Evolutionary conservation across 2,888 invertebrate species (phyloP).

Genomic region (Odontothrips loti): DNA sequence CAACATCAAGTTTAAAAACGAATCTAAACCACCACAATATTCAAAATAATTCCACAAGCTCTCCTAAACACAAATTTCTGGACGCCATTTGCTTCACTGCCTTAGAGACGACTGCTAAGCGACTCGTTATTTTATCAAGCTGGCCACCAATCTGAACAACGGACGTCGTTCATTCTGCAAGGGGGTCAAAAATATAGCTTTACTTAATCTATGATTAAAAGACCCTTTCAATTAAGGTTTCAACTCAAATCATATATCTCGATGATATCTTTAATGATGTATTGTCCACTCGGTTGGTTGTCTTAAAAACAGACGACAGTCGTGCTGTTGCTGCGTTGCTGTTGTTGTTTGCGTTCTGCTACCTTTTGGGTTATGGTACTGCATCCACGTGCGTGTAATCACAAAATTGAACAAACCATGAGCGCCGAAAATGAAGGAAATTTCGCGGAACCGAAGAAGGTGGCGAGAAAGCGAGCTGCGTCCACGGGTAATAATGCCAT

Average conservation of each 20-base stretch:
- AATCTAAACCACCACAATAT: neutral
- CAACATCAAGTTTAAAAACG: neutral
- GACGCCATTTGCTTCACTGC: neutral
- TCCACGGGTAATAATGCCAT: constrained; percentile 55
- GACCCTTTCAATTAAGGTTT: no score
- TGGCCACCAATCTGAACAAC: no score
- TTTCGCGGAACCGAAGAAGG: constrained; percentile 36
- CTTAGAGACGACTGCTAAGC: neutral
- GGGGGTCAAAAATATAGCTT: no score
- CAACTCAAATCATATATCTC: no score
- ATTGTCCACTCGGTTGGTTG: no score
- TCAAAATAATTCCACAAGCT: neutral
- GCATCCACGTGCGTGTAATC: neutral
- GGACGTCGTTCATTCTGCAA: no score
- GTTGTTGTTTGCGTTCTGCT: neutral
- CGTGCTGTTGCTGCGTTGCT: neutral
- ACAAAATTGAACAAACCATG: neutral
- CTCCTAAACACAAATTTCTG: neutral
- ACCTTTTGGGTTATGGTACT: neutral
- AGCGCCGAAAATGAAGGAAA: constrained; percentile 10
- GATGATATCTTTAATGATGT: no score
- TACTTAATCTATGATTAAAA: no score
- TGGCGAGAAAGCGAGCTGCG: constrained; percentile 51
- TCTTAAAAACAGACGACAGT: no score
- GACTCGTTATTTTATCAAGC: no score